Evolutionary conservation across 2,888 invertebrate species (phyloP), one percentile per base, ranked within the genome.

Genomic region (Mellilla xanthometata): DNA sequence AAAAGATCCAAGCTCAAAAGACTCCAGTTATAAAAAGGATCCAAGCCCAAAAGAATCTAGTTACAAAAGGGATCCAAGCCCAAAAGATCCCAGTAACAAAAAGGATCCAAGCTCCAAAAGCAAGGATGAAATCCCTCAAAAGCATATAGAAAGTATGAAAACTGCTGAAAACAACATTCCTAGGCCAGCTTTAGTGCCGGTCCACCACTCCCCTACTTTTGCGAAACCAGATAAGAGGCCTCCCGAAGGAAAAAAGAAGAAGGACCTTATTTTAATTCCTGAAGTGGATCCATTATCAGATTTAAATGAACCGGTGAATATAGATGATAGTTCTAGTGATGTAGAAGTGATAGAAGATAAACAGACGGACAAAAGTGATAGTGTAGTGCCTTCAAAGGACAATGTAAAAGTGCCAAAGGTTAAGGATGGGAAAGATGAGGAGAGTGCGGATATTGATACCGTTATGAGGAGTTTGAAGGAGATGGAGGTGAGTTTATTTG

Each of bases 301-400:
- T 7, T 62, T 67, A 0, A 63, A 56, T 1, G 88, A 88, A 43
- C 75, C 85, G 0, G 56, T 84, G 0, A 75, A 81, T 0, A 59
- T 88, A 0, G 90, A 90, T 30, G 90, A 90, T 43, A 90, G 90
- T 52, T 88, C 88, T 52, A 90, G 90, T 76, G 90, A 90, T 26
- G 85, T 90, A 0, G 90, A 90, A 68, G 61, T 90, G 32, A 71
- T 90, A 1, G 88, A 87, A 42, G 35, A 26, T 13, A 35, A 26
- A 27, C 26, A 35, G 6, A 57, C 60, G 48, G 78, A 77, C 54
- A 78, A 72, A 68, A 73, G 76, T 79, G 80, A 75, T 58, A 74
- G 74, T 77, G 77, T 77, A 80, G 88, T 87, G 88, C 88, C 88
- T 86, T 63, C 54, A 3, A 67, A 49, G 53, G 61, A 68, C 56